These are phyloP conservation scores for Lysandra bellargus DNA, from an alignment of 2,888 invertebrate species.

Conservation along the genomic window DNA sequence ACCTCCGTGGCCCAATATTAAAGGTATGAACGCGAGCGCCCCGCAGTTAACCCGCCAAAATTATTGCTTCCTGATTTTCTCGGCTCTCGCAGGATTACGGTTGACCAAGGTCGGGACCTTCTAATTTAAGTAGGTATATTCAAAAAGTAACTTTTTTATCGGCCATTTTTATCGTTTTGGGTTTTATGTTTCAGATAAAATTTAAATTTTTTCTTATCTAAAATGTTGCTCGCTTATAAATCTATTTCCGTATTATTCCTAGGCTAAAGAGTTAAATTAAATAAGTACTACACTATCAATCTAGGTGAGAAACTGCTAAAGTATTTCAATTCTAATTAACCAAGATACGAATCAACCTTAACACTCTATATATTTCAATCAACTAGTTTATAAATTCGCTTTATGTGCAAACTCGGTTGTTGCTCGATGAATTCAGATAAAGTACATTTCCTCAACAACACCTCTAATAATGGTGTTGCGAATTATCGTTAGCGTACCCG, in stretches of 20 bases:
- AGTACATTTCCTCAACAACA: constrained; percentile 48
- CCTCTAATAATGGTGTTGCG: constrained; percentile 49
- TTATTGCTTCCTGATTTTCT: constrained; percentile 20
- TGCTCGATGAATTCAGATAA: constrained; percentile 44
- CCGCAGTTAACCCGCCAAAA: neutral
- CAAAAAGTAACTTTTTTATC: neutral
- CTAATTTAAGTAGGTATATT: neutral
- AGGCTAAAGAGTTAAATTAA: neutral
- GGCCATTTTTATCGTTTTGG: neutral
- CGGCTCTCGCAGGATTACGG: constrained; percentile 10
- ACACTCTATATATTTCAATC: neutral
- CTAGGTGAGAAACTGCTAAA: neutral
- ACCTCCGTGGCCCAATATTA: neutral
- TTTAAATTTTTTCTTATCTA: neutral
- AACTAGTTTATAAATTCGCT: constrained; percentile 29
- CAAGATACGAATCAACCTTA: neutral
- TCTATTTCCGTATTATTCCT: neutral
- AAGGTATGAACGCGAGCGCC: neutral
- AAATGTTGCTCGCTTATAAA: neutral
- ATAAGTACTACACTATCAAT: neutral
- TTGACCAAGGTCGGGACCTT: constrained; percentile 10
- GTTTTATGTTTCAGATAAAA: neutral
- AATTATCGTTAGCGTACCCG: constrained; percentile 49
- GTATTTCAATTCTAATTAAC: neutral
- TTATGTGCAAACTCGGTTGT: constrained; percentile 41